Evolutionary conservation across 2,888 invertebrate genomes (phyloP), one percentile per base, ranked within the genome.

Genomic region (Aleiodes alternator): DNA sequence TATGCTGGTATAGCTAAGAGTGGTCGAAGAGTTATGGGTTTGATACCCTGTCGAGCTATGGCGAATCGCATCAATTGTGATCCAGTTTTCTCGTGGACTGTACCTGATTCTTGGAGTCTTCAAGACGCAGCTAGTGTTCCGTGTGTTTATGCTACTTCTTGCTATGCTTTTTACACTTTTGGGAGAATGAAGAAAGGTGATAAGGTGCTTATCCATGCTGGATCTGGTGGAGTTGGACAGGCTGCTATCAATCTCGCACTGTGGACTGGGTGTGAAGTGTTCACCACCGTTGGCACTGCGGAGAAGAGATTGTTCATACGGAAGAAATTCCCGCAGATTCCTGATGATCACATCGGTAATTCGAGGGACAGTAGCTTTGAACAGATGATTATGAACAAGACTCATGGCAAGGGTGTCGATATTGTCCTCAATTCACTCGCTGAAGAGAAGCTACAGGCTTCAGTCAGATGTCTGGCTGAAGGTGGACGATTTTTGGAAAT

Each of bases 401-500:
- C 98, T 0, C 91, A 94, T 7, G 98, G 98, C 11, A 92, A 92
- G 81, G 98, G 98, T 51, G 98, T 99, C 0, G 96, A 99, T 86
- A 90, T 98, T 72, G 95, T 98, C 0, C 91, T 99, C 8, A 99
- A 99, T 73, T 98, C 12, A 90, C 97, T 99, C 56, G 94, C 98
- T 0, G 98, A 97, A 84, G 98, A 98, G 59, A 98, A 98, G 89
- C 91, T 98, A 0, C 92, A 93, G 84, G 95, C 94, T 0, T 94
- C 94, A 0, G 87, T 93, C 0, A 90, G 93, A 3, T 94, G 94
- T 80, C 87, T 94, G 11, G 92, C 91, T 0, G 81, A 81, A 1
- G 90, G 91, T 0, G 94, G 96, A 9, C 91, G 93, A 76, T 97
- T 97, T 89, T 88, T 96, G 68, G 96, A 97, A 90, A 96, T 97